Evolutionary conservation across 1,140 invertebrate species (phyloP), one percentile per base, ranked within the genome.

Genomic region (Pseudachorutes palmiensis): DNA sequence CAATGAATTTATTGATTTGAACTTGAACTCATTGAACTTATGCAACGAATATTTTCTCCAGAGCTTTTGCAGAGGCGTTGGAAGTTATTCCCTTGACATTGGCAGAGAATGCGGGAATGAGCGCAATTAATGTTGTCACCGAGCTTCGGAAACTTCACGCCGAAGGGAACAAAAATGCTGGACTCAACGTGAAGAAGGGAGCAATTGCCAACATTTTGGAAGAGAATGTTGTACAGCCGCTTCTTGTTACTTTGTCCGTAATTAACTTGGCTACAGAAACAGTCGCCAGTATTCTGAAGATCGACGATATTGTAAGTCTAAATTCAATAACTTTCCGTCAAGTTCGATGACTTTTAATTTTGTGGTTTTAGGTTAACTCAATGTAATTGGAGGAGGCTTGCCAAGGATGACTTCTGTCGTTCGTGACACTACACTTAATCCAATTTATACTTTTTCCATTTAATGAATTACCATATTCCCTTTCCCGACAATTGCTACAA

Each of bases 91-190:
- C 97, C 1, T 96, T 88, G 61, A 99, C 97, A 1, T 81, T 99
- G 62, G 94, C 97, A n/a, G 97, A 99, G 81, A 99, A 99, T 80
- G 96, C 97, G 29, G 97, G 97, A n/a, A 81, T 99, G 1, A 98
- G 97, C 81, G 90, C 97, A 0, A 98, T 99, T 77, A 79, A 90
- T 59, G 98, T 96, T 0, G 96, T 99, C 0, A 99, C 97, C 0
- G 95, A 98, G 79, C 82, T 99, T 62, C 85, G 97, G 64, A 97
- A 94, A 76, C 84, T 90, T 75, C 96, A 99, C 80, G 93, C 93
- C 0, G 82, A 87, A 67, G 89, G 88, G 30, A 86, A 91, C 77
- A 84, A 82, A 58, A 88, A 84, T 61, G 86, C 91, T 55, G 97
- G 97, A 65, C 97, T 99, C 61, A 99, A 99, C 82, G 95, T 99